A percentile compares a stretch with the other conserved stretches of the same genome.
Conservation (phyloP, 2,888 invertebrate species). For the Aproaerema taeniolella region DNA sequence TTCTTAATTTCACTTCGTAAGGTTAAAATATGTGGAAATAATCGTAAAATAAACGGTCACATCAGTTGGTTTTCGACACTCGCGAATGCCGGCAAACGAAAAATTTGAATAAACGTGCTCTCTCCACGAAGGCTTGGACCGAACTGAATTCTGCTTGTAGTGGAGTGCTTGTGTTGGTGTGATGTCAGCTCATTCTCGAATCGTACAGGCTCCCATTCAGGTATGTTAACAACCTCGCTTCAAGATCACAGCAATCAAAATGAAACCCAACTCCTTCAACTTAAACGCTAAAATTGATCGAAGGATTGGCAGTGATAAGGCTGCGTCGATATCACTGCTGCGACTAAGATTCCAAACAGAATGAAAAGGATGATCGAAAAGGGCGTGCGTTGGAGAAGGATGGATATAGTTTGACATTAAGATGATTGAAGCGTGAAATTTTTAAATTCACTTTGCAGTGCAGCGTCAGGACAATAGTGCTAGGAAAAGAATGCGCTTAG, state of each 20-base stretch:
- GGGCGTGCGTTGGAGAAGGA: slow-evolving; percentile 34
- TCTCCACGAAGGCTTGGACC: slow-evolving; percentile 29
- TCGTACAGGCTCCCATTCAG: slow-evolving; percentile 72
- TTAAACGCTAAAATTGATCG: slow-evolving; percentile 40
- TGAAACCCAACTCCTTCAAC: slow-evolving; percentile 32
- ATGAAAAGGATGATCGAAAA: slow-evolving; percentile 32
- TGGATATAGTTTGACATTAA: slow-evolving; percentile 44
- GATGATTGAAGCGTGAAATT: slow-evolving; percentile 70
- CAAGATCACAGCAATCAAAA: slow-evolving; percentile 36
- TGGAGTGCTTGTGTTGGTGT: slow-evolving; percentile 52
- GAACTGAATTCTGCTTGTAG: slow-evolving; percentile 39
- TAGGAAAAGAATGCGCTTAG: slow-evolving; percentile 22
- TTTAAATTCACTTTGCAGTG: slow-evolving; percentile 65
- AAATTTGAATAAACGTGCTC: slow-evolving; percentile 26
- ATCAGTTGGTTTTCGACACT: slow-evolving; percentile 30
- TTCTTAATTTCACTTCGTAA: slow-evolving; percentile 55
- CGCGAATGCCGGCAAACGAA: slow-evolving; percentile 40
- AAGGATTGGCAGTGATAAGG: slow-evolving; percentile 51
- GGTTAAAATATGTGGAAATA: slow-evolving; percentile 39
- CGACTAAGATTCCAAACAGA: slow-evolving; percentile 65
- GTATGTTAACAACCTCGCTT: slow-evolving; percentile 64
- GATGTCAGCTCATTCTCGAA: slow-evolving; percentile 52
- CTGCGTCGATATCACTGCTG: slow-evolving; percentile 73
- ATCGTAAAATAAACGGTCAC: too few relatives aligned
- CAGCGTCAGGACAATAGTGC: slow-evolving; percentile 53